These are phyloP conservation scores for Atta colombica DNA, from an alignment of 1,140 invertebrate genomes.

Conservation along the genomic window DNA sequence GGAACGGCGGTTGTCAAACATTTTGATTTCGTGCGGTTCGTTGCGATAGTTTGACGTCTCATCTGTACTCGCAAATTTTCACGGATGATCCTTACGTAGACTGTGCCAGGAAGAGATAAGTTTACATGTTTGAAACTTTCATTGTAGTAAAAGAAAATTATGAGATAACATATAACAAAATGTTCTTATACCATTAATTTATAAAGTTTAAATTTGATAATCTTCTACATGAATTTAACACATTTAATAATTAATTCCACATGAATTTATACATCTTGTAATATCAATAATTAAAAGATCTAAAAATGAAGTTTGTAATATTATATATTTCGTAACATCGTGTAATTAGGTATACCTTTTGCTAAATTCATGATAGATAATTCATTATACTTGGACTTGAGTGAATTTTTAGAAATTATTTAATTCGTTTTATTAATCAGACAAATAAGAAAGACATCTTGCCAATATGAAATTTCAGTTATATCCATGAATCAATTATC, in stretches of 20 bases:
- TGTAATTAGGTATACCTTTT: too few relatives aligned
- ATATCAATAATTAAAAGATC: background rate
- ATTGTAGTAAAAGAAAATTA: background rate
- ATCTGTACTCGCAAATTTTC: constrained; percentile 18
- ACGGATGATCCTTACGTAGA: background rate
- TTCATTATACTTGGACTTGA: background rate
- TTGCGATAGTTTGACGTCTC: constrained; percentile 14
- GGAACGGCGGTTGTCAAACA: constrained; percentile 69
- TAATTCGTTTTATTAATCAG: constrained; percentile 35
- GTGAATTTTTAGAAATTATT: background rate
- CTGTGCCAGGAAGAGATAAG: background rate
- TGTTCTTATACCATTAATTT: background rate
- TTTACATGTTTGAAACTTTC: constrained; percentile 4
- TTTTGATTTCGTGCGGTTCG: constrained; percentile 67
- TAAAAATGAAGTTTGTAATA: background rate
- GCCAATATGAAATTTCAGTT: constrained; percentile 16
- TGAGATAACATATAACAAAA: background rate
- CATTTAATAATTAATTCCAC: background rate
- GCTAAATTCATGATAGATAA: background rate
- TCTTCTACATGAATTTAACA: background rate
- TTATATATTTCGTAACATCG: too few relatives aligned
- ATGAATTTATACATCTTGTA: background rate
- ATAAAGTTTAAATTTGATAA: background rate
- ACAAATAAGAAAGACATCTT: background rate
- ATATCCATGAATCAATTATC: constrained; percentile 50